A percentile compares a stretch with the other conserved stretches of the same genome.
These are phyloP conservation scores for Paradoxurus hermaphroditus DNA, from an alignment of 2,113 vertebrate species.

Conservation along the genomic window DNA sequence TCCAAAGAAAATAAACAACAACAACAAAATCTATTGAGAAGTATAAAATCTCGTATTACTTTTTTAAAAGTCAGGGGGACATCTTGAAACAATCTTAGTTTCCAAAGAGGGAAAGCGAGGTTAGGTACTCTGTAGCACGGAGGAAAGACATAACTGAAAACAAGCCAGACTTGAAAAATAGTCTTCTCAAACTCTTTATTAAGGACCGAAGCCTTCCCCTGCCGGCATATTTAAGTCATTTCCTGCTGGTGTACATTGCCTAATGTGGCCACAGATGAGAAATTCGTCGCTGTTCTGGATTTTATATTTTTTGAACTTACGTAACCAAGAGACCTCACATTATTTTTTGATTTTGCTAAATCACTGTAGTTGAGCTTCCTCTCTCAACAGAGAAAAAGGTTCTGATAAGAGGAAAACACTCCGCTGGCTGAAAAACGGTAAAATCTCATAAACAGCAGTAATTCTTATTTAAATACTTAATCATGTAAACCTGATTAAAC, in stretches of 20 bases:
- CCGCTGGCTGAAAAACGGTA: not conserved
- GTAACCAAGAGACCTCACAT: not conserved
- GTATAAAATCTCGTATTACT: not conserved
- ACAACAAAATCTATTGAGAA: not conserved
- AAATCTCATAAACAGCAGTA: not conserved
- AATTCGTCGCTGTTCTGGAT: not conserved
- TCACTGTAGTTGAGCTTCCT: not conserved
- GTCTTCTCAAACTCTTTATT: not conserved
- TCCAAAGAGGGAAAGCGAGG: not conserved
- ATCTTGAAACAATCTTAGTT: not conserved
- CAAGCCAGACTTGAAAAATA: not conserved
- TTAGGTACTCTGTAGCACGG: not conserved
- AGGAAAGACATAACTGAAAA: not conserved
- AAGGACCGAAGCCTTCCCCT: not conserved
- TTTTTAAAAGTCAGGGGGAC: not conserved
- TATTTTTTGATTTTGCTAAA: not conserved
- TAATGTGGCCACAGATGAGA: not conserved
- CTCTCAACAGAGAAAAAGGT: not conserved
- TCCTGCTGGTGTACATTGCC: not conserved
- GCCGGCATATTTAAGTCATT: not conserved
- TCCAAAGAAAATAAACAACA: not conserved
- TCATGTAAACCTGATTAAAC: conserved; percentile 38
- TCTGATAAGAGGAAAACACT: not conserved
- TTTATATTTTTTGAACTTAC: not conserved
- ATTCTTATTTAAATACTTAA: conserved; percentile 46